phyloP scores from a whole-genome alignment of 2,113 vertebrate species.

The Thermophis baileyi region DNA sequence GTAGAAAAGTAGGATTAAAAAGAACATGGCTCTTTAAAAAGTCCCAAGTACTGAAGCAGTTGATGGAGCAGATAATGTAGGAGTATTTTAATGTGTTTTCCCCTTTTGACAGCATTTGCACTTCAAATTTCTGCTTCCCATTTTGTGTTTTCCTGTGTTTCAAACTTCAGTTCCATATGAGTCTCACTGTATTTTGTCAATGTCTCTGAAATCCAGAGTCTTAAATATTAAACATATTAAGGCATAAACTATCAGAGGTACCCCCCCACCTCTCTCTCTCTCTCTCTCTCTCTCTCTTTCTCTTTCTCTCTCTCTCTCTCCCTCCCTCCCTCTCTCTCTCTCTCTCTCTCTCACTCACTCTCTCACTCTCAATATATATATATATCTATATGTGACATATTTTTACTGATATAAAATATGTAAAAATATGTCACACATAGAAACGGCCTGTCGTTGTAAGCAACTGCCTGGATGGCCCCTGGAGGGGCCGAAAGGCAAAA shows the following conservation, averaged over 20 bases:
- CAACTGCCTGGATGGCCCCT: too few species aligned
- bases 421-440: too few species aligned
- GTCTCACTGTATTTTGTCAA: background rate
- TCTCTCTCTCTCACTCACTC: too few species aligned
- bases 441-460: too few species aligned
- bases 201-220: background rate
- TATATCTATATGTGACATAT: too few species aligned
- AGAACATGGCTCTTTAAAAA: background rate
- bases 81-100: background rate
- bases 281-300: too few species aligned
- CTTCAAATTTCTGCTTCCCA: background rate
- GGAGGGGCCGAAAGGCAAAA: too few species aligned
- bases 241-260: background rate
- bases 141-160: background rate
- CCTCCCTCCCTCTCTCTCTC: too few species aligned
- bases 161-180: background rate
- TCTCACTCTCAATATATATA: too few species aligned
- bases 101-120: background rate
- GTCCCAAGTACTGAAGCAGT: background rate
- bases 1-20: background rate
- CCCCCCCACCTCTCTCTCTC: background rate
- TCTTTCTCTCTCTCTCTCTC: too few species aligned
- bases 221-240: background rate
- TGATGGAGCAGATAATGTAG: background rate
- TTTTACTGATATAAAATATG: too few species aligned